Conservation (phyloP, 2,888 invertebrate species). For the Antheraea yamamai region DNA sequence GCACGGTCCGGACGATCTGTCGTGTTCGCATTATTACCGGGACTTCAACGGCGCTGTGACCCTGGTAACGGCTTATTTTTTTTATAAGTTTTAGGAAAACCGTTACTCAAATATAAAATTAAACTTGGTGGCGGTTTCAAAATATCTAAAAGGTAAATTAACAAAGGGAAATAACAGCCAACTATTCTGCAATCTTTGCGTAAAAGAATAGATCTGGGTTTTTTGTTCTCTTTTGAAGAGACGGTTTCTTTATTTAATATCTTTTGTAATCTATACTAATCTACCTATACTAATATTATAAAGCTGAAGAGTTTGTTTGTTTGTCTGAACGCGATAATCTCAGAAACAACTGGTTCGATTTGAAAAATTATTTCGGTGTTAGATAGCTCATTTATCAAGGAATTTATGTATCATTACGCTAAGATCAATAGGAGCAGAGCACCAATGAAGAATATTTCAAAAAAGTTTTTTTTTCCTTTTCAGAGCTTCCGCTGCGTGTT, state of each 20-base stretch:
- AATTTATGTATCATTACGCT: no score
- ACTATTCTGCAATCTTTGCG: not conserved
- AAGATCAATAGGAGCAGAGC: no score
- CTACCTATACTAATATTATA: no score
- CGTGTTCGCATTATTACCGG: conserved; percentile 61
- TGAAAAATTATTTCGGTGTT: no score
- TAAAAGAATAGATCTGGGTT: not conserved
- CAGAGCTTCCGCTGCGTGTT: no score
- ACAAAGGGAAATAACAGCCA: not conserved
- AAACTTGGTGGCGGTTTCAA: not conserved
- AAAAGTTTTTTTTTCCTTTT: no score
- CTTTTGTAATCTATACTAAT: not conserved
- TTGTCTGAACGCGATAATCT: no score
- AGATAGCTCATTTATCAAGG: no score
- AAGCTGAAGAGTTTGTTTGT: no score
- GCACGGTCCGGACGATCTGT: conserved; percentile 36
- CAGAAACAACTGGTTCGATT: no score
- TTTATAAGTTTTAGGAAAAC: conserved; percentile 45
- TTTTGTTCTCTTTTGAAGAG: not conserved
- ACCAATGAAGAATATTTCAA: no score
- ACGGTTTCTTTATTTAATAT: not conserved
- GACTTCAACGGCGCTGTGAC: conserved; percentile 49
- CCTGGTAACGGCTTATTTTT: conserved; percentile 53
- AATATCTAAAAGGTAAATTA: not conserved
- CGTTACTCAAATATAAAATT: conserved; percentile 41